These are phyloP conservation scores for Eremophila alpestris DNA, from an alignment of 2,797 vertebrate species.

Conservation along the genomic window DNA sequence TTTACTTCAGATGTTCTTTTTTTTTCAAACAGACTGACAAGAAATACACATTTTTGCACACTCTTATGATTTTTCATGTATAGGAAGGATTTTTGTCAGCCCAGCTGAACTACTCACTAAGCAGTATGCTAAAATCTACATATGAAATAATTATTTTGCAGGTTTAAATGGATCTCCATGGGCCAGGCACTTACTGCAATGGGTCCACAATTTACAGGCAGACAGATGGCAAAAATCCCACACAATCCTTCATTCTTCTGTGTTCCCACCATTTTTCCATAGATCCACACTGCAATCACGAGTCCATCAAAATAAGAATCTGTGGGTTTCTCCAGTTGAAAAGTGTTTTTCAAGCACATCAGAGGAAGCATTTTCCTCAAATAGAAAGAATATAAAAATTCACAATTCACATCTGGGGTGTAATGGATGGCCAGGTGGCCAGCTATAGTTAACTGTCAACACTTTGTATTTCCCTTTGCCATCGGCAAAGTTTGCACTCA, in stretches of 20 bases:
- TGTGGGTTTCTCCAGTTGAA: conserved; percentile 38
- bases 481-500: conserved; percentile 66
- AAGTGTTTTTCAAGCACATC: conserved; percentile 43
- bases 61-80: not conserved
- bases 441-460: conserved; percentile 71
- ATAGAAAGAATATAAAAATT: conserved; percentile 56
- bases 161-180: not conserved
- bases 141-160: not conserved
- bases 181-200: not conserved
- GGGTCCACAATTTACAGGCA: not conserved
- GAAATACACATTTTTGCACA: not conserved
- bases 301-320: conserved; percentile 29
- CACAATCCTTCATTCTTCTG: not conserved
- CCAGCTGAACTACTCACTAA: not conserved
- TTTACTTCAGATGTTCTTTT: not conserved
- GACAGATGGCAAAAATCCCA: conserved; percentile 31
- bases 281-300: not conserved
- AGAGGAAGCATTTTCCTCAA: conserved; percentile 39
- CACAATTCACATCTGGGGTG: conserved; percentile 65
- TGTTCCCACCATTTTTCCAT: not conserved
- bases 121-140: not conserved
- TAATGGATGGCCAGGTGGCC: conserved; percentile 64
- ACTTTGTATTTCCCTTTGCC: conserved; percentile 67
- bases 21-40: not conserved
- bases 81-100: not conserved